These are phyloP conservation scores for Heteromormyrus szaboi DNA, from an alignment of 2,797 vertebrate species.

Conservation along the genomic window DNA sequence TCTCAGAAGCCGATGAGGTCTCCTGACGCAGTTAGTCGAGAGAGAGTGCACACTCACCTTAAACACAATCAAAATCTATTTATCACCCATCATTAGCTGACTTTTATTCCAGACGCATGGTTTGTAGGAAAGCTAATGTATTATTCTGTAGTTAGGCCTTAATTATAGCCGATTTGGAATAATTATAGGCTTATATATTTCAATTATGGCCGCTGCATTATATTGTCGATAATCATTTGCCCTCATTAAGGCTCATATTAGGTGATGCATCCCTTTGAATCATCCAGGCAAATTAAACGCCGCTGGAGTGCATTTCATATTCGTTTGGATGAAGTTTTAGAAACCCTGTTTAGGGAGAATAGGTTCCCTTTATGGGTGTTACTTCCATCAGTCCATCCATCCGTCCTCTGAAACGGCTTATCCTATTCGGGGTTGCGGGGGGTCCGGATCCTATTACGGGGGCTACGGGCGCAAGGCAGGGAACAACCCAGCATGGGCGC, in stretches of 20 bases:
- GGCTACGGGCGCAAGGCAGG: neutral
- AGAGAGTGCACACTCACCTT: neutral
- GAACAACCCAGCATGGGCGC: neutral
- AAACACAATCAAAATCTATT: neutral
- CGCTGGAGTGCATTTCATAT: neutral
- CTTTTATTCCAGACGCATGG: neutral
- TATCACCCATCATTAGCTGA: neutral
- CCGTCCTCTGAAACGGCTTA: neutral
- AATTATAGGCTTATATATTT: constrained; percentile 6
- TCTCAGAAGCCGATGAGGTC: neutral
- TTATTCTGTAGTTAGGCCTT: neutral
- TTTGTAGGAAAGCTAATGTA: neutral
- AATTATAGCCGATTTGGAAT: neutral
- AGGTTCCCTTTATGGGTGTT: neutral
- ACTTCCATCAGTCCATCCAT: neutral
- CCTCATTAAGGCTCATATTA: neutral
- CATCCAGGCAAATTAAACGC: neutral
- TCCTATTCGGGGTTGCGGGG: neutral
- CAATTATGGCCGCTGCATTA: neutral
- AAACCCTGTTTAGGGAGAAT: neutral
- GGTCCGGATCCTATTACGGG: neutral
- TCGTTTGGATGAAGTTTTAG: neutral
- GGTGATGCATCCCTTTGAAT: constrained; percentile 1
- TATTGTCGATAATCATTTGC: constrained; percentile 1
- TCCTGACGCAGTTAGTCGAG: neutral